Base-by-base conservation (phyloP, 1,140 invertebrate genomes). In the Homalodisca vitripennis region DNA sequence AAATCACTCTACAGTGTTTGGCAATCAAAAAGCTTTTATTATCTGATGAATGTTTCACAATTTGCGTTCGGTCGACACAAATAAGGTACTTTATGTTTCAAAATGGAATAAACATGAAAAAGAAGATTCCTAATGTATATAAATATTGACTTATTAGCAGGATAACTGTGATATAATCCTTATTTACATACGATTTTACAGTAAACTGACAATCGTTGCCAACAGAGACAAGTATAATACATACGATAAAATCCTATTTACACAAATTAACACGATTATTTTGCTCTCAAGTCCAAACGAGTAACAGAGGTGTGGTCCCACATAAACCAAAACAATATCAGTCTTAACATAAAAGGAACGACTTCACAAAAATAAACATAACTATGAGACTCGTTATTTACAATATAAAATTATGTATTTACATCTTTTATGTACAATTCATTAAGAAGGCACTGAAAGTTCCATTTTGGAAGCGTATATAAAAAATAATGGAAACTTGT, bases 1-100 rank as follows among this genome's bases (percentile, higher is more conserved):
- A n/a, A n/a, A n/a, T n/a, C n/a, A n/a, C n/a, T n/a, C n/a, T n/a
- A n/a, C n/a, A n/a, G n/a, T n/a, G n/a, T n/a, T 41, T 10, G 34
- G 55, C 55, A 24, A 60, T 60, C 27, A 60, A 60, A 60, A 60
- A 60, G 55, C 55, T 60, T 60, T 60, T 60, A 60, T 60, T 60
- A 24, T 60, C 24, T 26, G 22, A 27, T 60, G 29, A 60, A 60
- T 60, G 27, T 60, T 27, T 13, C 34, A 60, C 55, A 60, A 3
- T 60, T 27, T 53, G 48, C 48, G 22, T n/a, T 6, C 48, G 26
- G 55, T 60, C 29, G 55, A 60, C 55, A 60, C 55, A 60, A 30
- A 27, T 24, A 60, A 60, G 55, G 55, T 60, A 60, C 55, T 60
- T 27, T 22, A 27, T 60, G 17, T 60, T 60, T n/a, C 29, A 10